Percentiles rank a stretch among this genome's conserved stretches.
Conservation (phyloP, 2,797 vertebrate species). For the Falco berigora region DNA sequence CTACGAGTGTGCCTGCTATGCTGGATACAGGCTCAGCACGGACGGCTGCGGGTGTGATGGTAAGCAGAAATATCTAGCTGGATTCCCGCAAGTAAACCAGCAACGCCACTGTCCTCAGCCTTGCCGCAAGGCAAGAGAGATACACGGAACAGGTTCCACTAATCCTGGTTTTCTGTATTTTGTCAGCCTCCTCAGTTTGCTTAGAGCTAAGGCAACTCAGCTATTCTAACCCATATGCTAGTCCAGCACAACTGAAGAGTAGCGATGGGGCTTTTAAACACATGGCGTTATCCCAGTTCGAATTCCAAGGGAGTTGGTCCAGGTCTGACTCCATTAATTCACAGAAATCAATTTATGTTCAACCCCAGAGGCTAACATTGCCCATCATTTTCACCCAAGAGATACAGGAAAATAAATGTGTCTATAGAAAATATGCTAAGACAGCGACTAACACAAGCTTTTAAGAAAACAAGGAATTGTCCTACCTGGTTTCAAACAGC, state of each 20-base stretch:
- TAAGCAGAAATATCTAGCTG: slow-evolving; percentile 17
- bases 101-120: neutral
- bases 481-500: neutral
- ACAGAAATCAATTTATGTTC: neutral
- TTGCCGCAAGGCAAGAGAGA: fast-evolving
- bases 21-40: slow-evolving; percentile 81
- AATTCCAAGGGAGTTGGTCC: neutral
- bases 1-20: slow-evolving; percentile 91
- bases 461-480: neutral
- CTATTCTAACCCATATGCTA: fast-evolving
- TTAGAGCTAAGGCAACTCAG: neutral
- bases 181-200: neutral
- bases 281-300: too few relatives aligned
- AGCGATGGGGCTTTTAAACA: neutral
- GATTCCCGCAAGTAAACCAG: fast-evolving
- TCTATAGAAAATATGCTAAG: neutral
- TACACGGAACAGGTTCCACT: fast-evolving
- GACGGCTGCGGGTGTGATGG: slow-evolving; percentile 91
- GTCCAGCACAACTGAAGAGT: neutral
- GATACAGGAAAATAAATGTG: neutral
- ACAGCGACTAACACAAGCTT: neutral
- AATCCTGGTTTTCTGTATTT: fast-evolving
- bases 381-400: neutral
- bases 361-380: neutral
- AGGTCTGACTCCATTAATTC: neutral